Percentiles rank a stretch among this genome's conserved stretches.
These are phyloP conservation scores for Ellobium chinense DNA, from an alignment of 2,888 invertebrate species.

Conservation along the genomic window DNA sequence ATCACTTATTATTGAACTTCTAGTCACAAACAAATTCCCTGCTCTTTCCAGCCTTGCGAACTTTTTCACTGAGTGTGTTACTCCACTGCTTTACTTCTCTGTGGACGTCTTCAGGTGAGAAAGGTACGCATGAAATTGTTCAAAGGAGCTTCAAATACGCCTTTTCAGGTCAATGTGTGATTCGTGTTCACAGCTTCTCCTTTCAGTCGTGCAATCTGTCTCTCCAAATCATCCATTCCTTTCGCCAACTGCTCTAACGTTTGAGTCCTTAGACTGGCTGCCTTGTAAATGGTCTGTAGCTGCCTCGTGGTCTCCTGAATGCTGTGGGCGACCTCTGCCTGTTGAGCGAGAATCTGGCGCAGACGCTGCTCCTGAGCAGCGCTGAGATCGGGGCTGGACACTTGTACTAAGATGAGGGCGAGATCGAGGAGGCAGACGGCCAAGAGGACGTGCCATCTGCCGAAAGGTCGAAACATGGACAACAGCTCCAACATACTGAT, in stretches of 20 bases:
- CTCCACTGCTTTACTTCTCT: too few relatives aligned
- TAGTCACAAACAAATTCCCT: too few relatives aligned
- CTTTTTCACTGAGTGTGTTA: too few relatives aligned
- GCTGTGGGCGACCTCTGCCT: constrained; percentile 1
- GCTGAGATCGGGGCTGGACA: constrained; percentile 1
- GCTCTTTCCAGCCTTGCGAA: too few relatives aligned
- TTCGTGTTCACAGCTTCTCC: not conserved
- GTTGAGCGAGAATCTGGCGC: constrained; percentile 2
- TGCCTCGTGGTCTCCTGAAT: not conserved
- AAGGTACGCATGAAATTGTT: too few relatives aligned
- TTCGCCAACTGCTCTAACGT: constrained; percentile 4
- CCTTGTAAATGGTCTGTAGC: not conserved
- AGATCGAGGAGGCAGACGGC: constrained; percentile 37
- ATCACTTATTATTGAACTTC: too few relatives aligned
- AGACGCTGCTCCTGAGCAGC: constrained; percentile 15
- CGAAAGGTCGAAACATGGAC: constrained; percentile 29
- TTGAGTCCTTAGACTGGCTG: constrained; percentile 1
- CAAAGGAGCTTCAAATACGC: not conserved
- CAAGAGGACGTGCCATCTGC: constrained; percentile 38
- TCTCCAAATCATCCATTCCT: constrained; percentile 32
- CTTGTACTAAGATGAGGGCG: constrained; percentile 31
- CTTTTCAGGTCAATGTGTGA: not conserved
- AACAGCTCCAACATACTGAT: constrained; percentile 38
- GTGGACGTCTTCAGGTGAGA: too few relatives aligned
- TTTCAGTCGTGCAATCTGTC: constrained; percentile 22